Evolutionary conservation across 2,113 vertebrate species (phyloP).

Genomic region (Psammodynastes pulverulentus): DNA sequence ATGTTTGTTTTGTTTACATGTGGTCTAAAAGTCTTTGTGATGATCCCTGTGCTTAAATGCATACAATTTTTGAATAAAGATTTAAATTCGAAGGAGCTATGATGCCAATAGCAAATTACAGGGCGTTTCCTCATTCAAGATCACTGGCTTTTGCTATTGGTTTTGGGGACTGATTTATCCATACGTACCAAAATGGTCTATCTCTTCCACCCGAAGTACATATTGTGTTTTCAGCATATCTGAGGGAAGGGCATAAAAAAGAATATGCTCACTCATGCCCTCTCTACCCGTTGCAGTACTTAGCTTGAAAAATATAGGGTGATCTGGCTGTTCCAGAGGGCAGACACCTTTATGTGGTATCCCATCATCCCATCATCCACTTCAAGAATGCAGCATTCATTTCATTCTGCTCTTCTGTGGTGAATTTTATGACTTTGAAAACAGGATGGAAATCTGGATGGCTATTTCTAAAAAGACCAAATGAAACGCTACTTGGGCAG

Average conservation of each 20-base stretch:
- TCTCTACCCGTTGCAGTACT: conserved; percentile 33
- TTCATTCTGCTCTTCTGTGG: conserved; percentile 16
- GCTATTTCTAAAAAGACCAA: conserved; percentile 17
- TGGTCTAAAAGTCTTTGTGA: conserved; percentile 66
- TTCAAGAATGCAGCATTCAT: conserved; percentile 16
- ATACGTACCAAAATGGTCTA: conserved; percentile 60
- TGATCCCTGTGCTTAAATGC: conserved; percentile 62
- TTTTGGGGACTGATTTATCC: conserved; percentile 69
- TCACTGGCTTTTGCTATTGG: conserved; percentile 72
- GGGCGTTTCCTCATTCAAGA: conserved; percentile 74
- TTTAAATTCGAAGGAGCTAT: conserved; percentile 65
- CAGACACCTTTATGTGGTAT: conserved; percentile 39
- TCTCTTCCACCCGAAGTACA: conserved; percentile 56
- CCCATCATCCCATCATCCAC: not conserved
- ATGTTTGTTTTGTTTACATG: conserved; percentile 72
- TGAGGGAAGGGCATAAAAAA: conserved; percentile 39
- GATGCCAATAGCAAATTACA: conserved; percentile 72
- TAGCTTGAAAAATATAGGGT: conserved; percentile 47
- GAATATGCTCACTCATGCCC: not conserved
- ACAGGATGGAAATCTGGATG: not conserved
- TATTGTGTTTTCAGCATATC: conserved; percentile 56
- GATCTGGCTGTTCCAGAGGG: conserved; percentile 35
- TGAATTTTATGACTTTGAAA: conserved; percentile 23
- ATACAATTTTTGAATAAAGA: conserved; percentile 68
- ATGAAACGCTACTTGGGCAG: not conserved